Evolutionary conservation across 2,113 vertebrate species (phyloP), one percentile per base, ranked within the genome.

Genomic region (Aspiorhynchus laticeps): DNA sequence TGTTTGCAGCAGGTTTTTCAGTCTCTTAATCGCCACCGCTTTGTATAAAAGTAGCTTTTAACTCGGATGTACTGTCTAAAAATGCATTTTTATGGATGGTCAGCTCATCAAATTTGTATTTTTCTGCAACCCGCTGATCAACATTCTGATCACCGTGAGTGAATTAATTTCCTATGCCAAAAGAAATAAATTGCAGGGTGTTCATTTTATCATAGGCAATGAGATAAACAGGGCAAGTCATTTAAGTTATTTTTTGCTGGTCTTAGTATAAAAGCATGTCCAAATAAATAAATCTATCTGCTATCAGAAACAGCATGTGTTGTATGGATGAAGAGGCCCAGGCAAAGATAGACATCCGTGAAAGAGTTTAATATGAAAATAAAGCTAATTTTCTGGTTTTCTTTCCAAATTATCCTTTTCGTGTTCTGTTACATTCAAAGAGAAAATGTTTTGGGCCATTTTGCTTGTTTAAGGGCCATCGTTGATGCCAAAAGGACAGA

Each of bases 181-280:
- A 84, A 84, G 9, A 83, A 83, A 87, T 51, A 69, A 69, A 67
- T 80, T 56, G 46, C 59, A 9, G 26, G 15, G 36, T 83, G 69
- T 59, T 75, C 6, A 17, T 76, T 83, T 73, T 12, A 87, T 87
- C 67, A 86, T 69, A 71, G 17, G 33, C 31, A 46, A 75, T 87
- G 86, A 76, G 48, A 83, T 83, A 33, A 76, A 82, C n/a, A 26
- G 53, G 26, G 71, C 10, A 83, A 76, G 53, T 73, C 46, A 41
- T 81, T 69, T 59, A 26, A 48, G 38, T 63, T 36, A 2, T 48
- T 59, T 79, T 59, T 46, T 26, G 43, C 28, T 43, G 31, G 46
- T 73, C 77, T 56, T n/a, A 21, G 67, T 51, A 36, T 31, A 67
- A 79, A 31, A 73, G 69, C 78, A 71, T 86, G 61, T 80, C 53